A percentile compares a stretch with the other conserved stretches of the same genome.
Evolutionary conservation across 2,113 vertebrate genomes (phyloP).

Genomic region (Suncus etruscus): DNA sequence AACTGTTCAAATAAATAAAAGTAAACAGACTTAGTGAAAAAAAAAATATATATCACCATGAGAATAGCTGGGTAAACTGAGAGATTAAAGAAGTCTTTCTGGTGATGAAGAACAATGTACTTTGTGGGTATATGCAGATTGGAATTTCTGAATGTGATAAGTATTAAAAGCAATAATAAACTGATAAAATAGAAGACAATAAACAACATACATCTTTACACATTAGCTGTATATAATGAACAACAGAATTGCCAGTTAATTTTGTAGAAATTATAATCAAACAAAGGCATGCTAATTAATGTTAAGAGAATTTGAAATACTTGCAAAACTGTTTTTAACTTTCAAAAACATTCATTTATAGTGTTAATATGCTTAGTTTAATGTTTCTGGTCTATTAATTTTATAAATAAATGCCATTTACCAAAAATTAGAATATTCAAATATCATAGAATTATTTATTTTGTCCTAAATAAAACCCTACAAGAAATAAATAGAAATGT

Average conservation of each 20-base stretch:
- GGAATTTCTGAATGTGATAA: no score
- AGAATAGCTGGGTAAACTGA: no score
- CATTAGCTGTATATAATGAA: not conserved
- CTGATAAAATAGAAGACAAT: no score
- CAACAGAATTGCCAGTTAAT: not conserved
- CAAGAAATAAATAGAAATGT: slow-evolving; percentile 45
- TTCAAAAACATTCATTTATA: not conserved
- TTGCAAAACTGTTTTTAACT: not conserved
- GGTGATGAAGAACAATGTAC: no score
- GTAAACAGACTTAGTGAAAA: no score
- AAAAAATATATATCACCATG: no score
- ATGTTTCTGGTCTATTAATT: not conserved
- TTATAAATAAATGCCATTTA: slow-evolving; percentile 7
- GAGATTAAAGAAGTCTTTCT: no score
- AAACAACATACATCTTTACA: no score
- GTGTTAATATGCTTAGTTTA: slow-evolving; percentile 8
- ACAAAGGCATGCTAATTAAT: not conserved
- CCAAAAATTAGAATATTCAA: slow-evolving; percentile 46
- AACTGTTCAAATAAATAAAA: no score
- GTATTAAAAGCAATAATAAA: no score
- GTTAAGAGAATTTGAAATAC: not conserved
- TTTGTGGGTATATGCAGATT: no score
- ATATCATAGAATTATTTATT: not conserved
- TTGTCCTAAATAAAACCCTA: slow-evolving; percentile 24
- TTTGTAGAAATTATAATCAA: not conserved